Evolutionary conservation across 2,113 vertebrate species (phyloP).

Genomic region (Amblyopsis rosae): DNA sequence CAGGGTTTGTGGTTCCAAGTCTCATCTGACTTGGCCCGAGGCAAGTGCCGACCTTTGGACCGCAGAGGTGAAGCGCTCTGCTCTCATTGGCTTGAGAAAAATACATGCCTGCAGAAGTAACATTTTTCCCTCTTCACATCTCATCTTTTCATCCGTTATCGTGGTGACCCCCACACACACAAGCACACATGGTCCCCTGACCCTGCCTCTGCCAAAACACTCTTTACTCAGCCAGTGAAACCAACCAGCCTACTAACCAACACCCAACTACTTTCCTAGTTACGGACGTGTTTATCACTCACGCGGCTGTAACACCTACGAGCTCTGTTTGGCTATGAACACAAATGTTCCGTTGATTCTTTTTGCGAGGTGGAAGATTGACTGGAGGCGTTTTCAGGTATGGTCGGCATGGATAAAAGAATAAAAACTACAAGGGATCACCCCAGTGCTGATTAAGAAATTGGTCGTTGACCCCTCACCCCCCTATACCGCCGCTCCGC

Average conservation of each 20-base stretch:
- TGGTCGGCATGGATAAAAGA: background rate
- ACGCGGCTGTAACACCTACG: constrained; percentile 20
- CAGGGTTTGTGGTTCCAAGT: constrained; percentile 57
- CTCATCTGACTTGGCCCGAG: constrained; percentile 69
- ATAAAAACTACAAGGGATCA: constrained; percentile 22
- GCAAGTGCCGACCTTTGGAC: constrained; percentile 75
- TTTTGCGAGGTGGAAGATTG: constrained; percentile 7
- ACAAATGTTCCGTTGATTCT: constrained; percentile 3
- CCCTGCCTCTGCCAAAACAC: constrained; percentile 8
- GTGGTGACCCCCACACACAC: constrained; percentile 31
- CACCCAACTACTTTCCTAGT: constrained; percentile 9
- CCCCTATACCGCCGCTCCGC: background rate
- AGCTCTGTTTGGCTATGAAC: constrained; percentile 18
- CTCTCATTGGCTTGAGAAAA: constrained; percentile 76
- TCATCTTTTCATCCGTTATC: constrained; percentile 76
- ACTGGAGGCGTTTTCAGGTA: constrained; percentile 12
- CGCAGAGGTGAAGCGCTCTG: constrained; percentile 75
- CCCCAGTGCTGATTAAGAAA: constrained; percentile 50
- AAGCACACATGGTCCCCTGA: background rate
- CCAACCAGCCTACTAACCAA: constrained; percentile 8
- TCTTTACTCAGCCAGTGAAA: constrained; percentile 51
- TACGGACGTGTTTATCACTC: constrained; percentile 54
- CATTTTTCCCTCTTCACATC: constrained; percentile 78
- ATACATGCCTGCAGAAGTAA: constrained; percentile 74
- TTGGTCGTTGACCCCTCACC: constrained; percentile 54